Conservation (phyloP, 2,113 vertebrate species). For the Tachysurus fulvidraco region DNA sequence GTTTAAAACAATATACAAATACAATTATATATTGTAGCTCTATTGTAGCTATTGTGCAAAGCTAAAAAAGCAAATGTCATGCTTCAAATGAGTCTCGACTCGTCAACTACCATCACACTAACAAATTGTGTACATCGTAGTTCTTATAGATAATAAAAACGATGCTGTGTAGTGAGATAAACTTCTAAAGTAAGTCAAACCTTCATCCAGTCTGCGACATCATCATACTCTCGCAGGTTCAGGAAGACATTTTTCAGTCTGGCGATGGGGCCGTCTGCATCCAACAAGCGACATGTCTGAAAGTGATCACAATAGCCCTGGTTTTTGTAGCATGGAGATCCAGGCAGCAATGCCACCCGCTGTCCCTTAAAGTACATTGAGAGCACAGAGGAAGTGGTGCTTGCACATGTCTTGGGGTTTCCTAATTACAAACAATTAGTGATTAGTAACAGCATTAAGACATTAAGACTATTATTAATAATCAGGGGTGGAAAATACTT, state of each 20-base stretch:
- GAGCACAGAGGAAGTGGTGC: conserved; percentile 71
- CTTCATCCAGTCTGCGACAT: conserved; percentile 76
- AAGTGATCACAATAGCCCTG: conserved; percentile 78
- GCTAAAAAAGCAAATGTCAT: background rate
- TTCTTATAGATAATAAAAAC: background rate
- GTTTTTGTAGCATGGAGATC: conserved; percentile 69
- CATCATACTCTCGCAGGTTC: conserved; percentile 67
- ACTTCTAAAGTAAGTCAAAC: conserved; percentile 46
- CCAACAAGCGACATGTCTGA: conserved; percentile 71
- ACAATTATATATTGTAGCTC: background rate
- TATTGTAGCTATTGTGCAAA: background rate
- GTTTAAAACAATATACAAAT: too few relatives aligned
- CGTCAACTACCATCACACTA: background rate
- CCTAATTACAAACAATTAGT: conserved; percentile 51
- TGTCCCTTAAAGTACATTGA: conserved; percentile 64
- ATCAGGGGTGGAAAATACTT: background rate
- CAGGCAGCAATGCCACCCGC: conserved; percentile 60
- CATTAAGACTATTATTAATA: background rate
- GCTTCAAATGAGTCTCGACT: background rate
- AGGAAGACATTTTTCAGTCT: conserved; percentile 76
- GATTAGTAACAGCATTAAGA: conserved; percentile 3
- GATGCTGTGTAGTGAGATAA: background rate
- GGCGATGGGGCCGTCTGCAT: conserved; percentile 77
- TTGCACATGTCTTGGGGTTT: conserved; percentile 69
- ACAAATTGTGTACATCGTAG: background rate